Base-by-base conservation (phyloP, 2,888 invertebrate species). In the Drosophila cracens region DNA sequence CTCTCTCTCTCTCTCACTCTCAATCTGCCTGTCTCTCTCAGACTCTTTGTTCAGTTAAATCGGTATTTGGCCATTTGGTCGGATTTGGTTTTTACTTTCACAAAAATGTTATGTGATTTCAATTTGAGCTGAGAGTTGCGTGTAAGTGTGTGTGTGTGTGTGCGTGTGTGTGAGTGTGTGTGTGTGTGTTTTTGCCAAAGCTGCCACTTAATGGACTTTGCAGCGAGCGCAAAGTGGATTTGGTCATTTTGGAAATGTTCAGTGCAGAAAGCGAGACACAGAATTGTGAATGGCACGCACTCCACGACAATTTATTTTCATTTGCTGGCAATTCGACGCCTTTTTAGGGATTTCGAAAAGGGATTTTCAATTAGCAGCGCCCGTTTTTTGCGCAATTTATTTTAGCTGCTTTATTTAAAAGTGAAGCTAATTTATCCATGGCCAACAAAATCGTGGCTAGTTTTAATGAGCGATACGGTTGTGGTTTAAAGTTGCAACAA, bases 141-240 rank as follows among this genome's bases (percentile, higher is more conserved):
- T 25, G 7, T 25, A 11, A 3, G 16, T 16, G 48, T 8, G 49
- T 49, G 18, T 3, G 18, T 11, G 2, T 10, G 18, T 8, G 52
- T 11, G 38, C 49, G 38, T 71, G 27, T 61, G 11, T 21, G 29
- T 29, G 4, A 5, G 31, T 31, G 21, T 43, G 2, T 2, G 29
- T 21, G 59, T 40, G n/a, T 25, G n/a, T 36, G 53, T 54, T 57
- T 43, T 29, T n/a, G n/a, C 43, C 67, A 70, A 74, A 60, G 70
- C 69, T 70, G 71, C 54, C 77, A 81, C 80, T 74, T 84, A 84
- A 86, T 85, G 85, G 87, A 76, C 82, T 81, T 72, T 58, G 43
- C 62, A 68, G 70, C 62, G 58, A 72, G 79, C 73, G 79, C 83
- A 85, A 87, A 87, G 87, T 87, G 86, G 87, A 79, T 87, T 87